Conservation (phyloP, 2,888 invertebrate genomes). For the Conistra vaccinii region DNA sequence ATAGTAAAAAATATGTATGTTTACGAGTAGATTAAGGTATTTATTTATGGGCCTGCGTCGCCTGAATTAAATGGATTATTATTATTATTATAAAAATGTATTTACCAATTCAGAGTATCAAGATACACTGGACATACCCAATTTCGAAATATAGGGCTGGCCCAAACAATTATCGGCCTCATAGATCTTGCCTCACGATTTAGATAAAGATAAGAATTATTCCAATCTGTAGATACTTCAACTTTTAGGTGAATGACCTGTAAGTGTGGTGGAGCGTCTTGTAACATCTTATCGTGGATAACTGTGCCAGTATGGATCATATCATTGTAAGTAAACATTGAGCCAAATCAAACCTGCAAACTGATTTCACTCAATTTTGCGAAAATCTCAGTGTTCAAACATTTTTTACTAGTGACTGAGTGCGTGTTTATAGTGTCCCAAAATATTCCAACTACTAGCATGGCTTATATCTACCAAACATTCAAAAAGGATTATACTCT, state of each 20-base stretch:
- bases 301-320: neutral
- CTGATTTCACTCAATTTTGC: neutral
- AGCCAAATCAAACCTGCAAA: neutral
- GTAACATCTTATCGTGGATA: constrained; percentile 19
- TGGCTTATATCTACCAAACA: neutral
- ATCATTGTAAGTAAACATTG: constrained; percentile 29
- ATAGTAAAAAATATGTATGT: too few relatives aligned
- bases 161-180: constrained; percentile 51
- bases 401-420: neutral
- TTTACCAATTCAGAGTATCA: constrained; percentile 10
- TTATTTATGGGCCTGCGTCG: too few relatives aligned
- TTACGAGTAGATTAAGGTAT: too few relatives aligned
- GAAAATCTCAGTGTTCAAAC: neutral
- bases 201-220: constrained; percentile 43
- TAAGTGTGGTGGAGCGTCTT: constrained; percentile 1
- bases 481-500: neutral
- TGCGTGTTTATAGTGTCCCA: neutral
- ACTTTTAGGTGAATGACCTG: constrained; percentile 39
- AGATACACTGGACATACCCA: constrained; percentile 15
- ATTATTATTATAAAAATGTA: too few relatives aligned
- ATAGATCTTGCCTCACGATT: constrained; percentile 48
- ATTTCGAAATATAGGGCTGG: constrained; percentile 34
- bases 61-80: too few relatives aligned
- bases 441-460: neutral
- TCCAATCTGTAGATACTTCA: constrained; percentile 40